A percentile compares a stretch with the other conserved stretches of the same genome.
phyloP scores from a whole-genome alignment of 2,113 vertebrate genomes.

The Columbina picui region DNA sequence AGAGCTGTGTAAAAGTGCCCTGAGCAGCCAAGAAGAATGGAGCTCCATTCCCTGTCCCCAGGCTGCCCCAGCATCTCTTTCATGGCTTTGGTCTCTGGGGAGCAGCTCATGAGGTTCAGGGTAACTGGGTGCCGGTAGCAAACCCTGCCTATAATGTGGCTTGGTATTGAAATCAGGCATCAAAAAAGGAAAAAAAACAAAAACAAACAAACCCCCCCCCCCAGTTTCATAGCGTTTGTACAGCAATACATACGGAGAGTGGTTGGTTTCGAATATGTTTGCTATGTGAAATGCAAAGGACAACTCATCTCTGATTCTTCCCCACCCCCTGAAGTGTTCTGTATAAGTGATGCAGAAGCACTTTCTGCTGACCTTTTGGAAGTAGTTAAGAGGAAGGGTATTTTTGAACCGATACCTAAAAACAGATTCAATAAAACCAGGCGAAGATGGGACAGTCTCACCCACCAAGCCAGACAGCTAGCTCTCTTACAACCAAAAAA shows the following conservation, averaged over 20 bases:
- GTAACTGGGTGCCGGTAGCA: neutral
- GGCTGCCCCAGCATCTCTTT: fast-evolving
- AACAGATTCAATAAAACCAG: neutral
- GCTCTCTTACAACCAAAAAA: slow-evolving; percentile 7
- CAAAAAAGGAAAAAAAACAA: neutral
- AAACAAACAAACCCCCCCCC: neutral
- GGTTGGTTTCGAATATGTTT: neutral
- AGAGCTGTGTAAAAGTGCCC: neutral
- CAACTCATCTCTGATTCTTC: neutral
- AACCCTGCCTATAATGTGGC: neutral
- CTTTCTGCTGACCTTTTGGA: neutral
- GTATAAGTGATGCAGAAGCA: neutral
- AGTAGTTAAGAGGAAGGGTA: neutral
- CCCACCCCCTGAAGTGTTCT: neutral
- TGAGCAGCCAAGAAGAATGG: neutral
- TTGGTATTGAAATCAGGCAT: neutral
- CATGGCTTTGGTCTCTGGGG: neutral
- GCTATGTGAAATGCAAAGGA: neutral
- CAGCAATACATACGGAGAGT: neutral
- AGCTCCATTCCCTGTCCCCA: neutral
- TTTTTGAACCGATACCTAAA: slow-evolving; percentile 38
- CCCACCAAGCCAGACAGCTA: neutral
- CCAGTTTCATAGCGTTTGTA: neutral
- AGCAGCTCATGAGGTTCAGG: neutral
- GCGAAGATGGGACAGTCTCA: neutral